Conservation (phyloP, 2,888 invertebrate genomes). For the Coleophora flavipennella region DNA sequence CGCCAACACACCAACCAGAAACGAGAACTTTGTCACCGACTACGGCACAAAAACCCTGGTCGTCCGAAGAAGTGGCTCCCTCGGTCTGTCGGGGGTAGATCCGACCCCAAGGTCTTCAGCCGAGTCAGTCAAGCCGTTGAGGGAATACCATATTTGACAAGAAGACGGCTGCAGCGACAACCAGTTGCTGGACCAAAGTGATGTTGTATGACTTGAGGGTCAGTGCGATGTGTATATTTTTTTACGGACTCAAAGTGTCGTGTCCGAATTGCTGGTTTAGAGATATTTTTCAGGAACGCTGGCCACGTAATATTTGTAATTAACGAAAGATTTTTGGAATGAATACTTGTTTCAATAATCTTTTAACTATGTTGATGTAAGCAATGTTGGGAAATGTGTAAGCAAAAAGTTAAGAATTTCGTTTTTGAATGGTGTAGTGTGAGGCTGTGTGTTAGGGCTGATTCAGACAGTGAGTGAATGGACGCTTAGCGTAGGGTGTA, state of each 20-base stretch:
- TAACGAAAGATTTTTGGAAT: not conserved
- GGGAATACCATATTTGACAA: conserved; percentile 74
- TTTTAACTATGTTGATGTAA: too few species aligned
- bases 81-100: conserved; percentile 77
- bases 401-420: too few species aligned
- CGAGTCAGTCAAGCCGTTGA: conserved; percentile 76
- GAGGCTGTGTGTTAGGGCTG: too few species aligned
- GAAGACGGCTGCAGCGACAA: conserved; percentile 57
- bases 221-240: not conserved
- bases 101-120: conserved; percentile 78
- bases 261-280: not conserved
- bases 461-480: too few species aligned
- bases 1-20: conserved; percentile 66
- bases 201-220: conserved; percentile 40
- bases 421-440: too few species aligned
- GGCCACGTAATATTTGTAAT: not conserved
- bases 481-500: too few species aligned
- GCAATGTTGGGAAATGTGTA: too few species aligned
- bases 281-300: not conserved
- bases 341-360: not conserved
- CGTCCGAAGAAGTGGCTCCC: conserved; percentile 78
- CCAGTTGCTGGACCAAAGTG: conserved; percentile 56
- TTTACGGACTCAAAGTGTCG: not conserved
- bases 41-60: conserved; percentile 84
- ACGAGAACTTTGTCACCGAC: conserved; percentile 82